Base-by-base conservation (phyloP, 1,140 invertebrate species). In the Ctenoplectra terminalis region DNA sequence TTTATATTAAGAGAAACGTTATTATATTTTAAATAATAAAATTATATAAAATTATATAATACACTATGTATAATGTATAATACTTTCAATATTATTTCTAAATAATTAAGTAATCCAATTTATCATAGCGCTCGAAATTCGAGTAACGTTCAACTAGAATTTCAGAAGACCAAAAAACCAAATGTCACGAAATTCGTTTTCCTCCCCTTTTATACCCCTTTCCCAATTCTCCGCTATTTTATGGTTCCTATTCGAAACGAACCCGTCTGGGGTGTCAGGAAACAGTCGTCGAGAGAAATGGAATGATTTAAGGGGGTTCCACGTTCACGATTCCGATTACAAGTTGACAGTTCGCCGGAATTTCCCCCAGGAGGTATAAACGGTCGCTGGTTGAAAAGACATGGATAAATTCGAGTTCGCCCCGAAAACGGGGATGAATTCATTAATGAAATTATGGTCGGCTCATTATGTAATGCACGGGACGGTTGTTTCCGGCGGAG, bases 381-480 rank as follows among this genome's bases (percentile, higher is more conserved):
- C 29, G 29, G 46, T 5, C 29, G 20, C 20, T 31, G 9, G 40
- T 13, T 20, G 20, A 43, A 1, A 50, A 37, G 67, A 37, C 29
- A 29, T 20, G 13, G n/a, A 52, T 7, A 54, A 52, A 56, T 26
- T 15, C 9, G 67, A 71, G 13, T n/a, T 63, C 34, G 34, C 23
- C 23, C 9, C 26, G 46, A 23, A n/a, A 40, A 29, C 6, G 6
- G 17, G n/a, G n/a, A 74, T 34, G 50, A 66, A 54, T 63, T 64
- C 46, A 75, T 75, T 75, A 75, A 75, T 64, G 60, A 40, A 75
- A 52, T 75, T 63, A 75, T 64, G 26, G 31, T 1, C n/a, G n/a
- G 13, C 34, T 54, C 58, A 43, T 76, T 75, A 64, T 52, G 8
- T 52, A 66, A 76, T 23, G 17, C 37, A 29, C 31, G 48, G n/a